These are phyloP conservation scores for Netelia virgata DNA, from an alignment of 2,888 invertebrate genomes.

Conservation along the genomic window DNA sequence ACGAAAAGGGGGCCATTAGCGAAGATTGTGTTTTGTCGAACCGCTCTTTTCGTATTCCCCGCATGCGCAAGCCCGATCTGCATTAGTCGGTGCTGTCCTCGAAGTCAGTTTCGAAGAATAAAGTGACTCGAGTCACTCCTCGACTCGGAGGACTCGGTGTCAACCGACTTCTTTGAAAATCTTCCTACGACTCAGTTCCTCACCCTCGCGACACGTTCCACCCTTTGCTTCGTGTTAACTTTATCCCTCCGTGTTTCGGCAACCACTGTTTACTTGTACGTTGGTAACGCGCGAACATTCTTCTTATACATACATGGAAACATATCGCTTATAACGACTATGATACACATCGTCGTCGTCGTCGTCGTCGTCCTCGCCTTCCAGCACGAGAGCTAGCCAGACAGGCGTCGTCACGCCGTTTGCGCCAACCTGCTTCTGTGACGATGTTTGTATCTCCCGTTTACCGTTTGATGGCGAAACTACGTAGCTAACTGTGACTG, in stretches of 20 bases:
- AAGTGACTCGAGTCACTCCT: neutral
- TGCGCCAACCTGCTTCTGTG: conserved; percentile 57
- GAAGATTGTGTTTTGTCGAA: conserved; percentile 20
- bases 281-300: conserved; percentile 1
- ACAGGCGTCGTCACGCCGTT: conserved; percentile 25
- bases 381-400: neutral
- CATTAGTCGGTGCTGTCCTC: neutral
- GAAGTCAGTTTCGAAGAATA: neutral
- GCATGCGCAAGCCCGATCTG: neutral
- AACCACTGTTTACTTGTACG: conserved; percentile 21
- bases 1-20: neutral
- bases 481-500: conserved; percentile 82
- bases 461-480: conserved; percentile 82
- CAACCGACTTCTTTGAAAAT: neutral
- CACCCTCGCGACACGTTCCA: neutral
- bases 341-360: conserved; percentile 20
- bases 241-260: neutral
- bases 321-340: conserved; percentile 22
- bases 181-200: neutral
- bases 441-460: conserved; percentile 80
- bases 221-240: neutral
- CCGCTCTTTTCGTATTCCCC: neutral
- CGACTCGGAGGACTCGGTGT: neutral
- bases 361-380: conserved; percentile 20
- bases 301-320: conserved; percentile 12